Percentiles rank a stretch among this genome's conserved stretches.
These are phyloP conservation scores for Nyleta sp. DNA, from an alignment of 2,888 invertebrate genomes.

Conservation along the genomic window DNA sequence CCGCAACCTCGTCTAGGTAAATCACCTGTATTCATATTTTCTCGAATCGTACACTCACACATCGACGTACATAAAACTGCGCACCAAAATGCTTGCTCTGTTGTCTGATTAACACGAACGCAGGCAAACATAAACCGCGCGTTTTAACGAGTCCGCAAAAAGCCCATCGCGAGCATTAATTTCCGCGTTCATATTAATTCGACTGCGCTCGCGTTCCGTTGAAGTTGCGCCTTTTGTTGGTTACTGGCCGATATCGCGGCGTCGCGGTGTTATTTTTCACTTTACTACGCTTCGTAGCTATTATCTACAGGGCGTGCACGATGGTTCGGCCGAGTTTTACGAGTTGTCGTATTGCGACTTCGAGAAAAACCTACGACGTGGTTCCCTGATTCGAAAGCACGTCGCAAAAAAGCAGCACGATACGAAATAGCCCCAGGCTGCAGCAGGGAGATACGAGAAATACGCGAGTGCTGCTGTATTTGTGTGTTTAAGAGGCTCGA, in stretches of 20 bases:
- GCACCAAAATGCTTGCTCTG: background rate
- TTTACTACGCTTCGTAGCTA: constrained; percentile 46
- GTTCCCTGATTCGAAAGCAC: constrained; percentile 62
- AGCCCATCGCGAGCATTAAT: background rate
- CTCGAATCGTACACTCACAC: too few relatives aligned
- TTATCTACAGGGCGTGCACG: constrained; percentile 56
- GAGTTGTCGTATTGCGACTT: constrained; percentile 61
- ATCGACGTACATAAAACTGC: background rate
- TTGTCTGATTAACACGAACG: background rate
- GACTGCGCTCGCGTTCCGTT: background rate
- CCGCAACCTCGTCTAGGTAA: too few relatives aligned
- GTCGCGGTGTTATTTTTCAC: constrained; percentile 51
- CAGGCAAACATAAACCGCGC: background rate
- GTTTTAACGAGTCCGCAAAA: constrained; percentile 5
- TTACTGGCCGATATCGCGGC: constrained; percentile 14
- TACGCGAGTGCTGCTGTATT: constrained; percentile 48
- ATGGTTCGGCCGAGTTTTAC: constrained; percentile 51
- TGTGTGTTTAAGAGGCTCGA: constrained; percentile 62
- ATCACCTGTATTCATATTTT: too few relatives aligned
- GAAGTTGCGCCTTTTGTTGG: constrained; percentile 5
- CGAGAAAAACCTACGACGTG: constrained; percentile 62
- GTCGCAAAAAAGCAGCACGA: constrained; percentile 48
- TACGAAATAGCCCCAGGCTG: constrained; percentile 54
- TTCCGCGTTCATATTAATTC: constrained; percentile 20
- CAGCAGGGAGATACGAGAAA: constrained; percentile 54